A percentile compares a stretch with the other conserved stretches of the same genome.
Conservation (phyloP, 2,113 vertebrate species). For the Oriolus oriolus region DNA sequence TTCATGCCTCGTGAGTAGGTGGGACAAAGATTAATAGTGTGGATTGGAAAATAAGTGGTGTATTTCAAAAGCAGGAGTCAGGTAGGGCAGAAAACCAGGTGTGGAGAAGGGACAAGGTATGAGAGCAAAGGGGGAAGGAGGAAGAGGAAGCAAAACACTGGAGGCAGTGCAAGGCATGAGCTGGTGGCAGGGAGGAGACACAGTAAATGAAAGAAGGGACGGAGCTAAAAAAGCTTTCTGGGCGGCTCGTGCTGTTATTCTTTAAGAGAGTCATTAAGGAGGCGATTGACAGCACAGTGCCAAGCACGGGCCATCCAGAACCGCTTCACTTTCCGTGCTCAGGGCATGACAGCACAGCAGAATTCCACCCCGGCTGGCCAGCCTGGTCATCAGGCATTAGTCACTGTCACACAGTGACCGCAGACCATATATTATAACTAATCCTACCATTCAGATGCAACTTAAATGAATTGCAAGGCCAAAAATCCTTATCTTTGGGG, state of each 20-base stretch:
- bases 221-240: background rate
- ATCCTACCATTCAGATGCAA: constrained; percentile 1
- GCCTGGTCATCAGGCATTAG: constrained; percentile 23
- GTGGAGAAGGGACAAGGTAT: background rate
- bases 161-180: background rate
- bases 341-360: constrained; percentile 29
- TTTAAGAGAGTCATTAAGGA: background rate
- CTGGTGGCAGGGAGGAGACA: background rate
- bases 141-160: constrained; percentile 2
- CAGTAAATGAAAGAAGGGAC: background rate
- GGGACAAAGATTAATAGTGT: constrained; percentile 31
- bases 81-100: background rate
- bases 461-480: background rate
- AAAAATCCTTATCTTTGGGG: background rate
- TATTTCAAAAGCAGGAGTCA: background rate
- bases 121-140: background rate
- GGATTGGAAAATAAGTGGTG: background rate
- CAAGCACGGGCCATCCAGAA: background rate
- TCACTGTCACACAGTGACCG: background rate
- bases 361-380: background rate
- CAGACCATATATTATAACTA: background rate
- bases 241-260: background rate
- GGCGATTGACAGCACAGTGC: background rate
- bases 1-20: constrained; percentile 8
- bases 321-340: background rate